Evolutionary conservation across 2,888 invertebrate genomes (phyloP).

Genomic region (Iphiclides podalirius): DNA sequence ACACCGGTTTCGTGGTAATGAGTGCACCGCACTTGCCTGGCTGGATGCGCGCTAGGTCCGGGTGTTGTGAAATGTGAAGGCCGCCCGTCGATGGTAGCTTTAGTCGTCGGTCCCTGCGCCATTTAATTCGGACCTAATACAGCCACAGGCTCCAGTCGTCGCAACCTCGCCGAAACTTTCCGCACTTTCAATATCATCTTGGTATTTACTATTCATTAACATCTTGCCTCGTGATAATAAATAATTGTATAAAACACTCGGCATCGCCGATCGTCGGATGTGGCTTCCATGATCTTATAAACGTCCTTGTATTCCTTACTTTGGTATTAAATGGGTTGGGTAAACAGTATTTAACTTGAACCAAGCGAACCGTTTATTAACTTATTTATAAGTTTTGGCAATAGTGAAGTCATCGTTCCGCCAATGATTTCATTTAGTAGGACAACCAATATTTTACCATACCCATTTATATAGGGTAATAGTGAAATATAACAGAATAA

Average conservation of each 20-base stretch:
- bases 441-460: too few relatives aligned
- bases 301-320: slow-evolving; percentile 12
- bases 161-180: slow-evolving; percentile 34
- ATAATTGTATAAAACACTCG: too few relatives aligned
- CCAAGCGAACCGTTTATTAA: too few relatives aligned
- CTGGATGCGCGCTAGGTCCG: slow-evolving; percentile 75
- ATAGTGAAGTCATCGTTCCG: too few relatives aligned
- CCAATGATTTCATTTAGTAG: too few relatives aligned
- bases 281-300: slow-evolving; percentile 7
- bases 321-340: slow-evolving; percentile 2
- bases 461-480: too few relatives aligned
- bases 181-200: slow-evolving; percentile 11
- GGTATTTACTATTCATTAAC: too few relatives aligned
- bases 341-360: slow-evolving; percentile 18
- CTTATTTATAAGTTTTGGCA: too few relatives aligned
- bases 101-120: slow-evolving; percentile 70
- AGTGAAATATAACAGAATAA: too few relatives aligned
- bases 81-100: slow-evolving; percentile 64
- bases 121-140: slow-evolving; percentile 55
- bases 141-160: slow-evolving; percentile 32
- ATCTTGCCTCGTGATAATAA: too few relatives aligned
- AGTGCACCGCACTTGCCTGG: slow-evolving; percentile 42
- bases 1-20: slow-evolving; percentile 40
- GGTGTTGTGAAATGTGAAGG: slow-evolving; percentile 78
- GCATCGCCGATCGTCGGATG: not conserved